A percentile compares a stretch with the other conserved stretches of the same genome.
Conservation (phyloP, 2,113 vertebrate genomes). For the Engraulis encrasicolus region DNA sequence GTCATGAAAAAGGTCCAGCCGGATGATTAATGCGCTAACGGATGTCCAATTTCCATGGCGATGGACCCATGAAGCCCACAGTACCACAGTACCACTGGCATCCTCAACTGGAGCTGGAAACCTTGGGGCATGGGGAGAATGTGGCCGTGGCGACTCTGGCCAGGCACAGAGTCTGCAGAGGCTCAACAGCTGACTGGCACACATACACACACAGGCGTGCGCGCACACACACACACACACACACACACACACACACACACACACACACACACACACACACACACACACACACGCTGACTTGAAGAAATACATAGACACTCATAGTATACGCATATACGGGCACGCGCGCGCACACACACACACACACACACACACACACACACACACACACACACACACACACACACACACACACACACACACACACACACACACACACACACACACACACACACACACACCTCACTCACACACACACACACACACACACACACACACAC, state of each 20-base stretch:
- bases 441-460: too few species aligned
- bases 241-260: background rate
- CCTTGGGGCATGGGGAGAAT: background rate
- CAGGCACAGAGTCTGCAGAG: background rate
- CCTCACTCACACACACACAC: too few species aligned
- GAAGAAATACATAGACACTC: background rate
- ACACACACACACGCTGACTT: background rate
- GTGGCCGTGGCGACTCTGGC: background rate
- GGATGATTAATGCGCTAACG: conserved; percentile 1
- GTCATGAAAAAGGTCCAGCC: conserved; percentile 1
- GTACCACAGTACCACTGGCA: background rate
- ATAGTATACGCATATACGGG: background rate
- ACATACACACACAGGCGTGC: background rate
- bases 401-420: background rate
- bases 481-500: too few species aligned
- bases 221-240: background rate
- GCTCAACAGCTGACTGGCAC: background rate
- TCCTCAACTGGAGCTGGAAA: background rate
- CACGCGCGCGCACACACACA: too few species aligned
- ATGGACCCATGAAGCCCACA: conserved; percentile 11
- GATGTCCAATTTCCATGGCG: conserved; percentile 17
- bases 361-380: conserved; percentile 8
- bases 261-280: background rate
- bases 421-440: background rate
- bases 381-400: background rate